phyloP scores from a whole-genome alignment of 2,797 vertebrate species.

The Hydrolagus colliei region DNA sequence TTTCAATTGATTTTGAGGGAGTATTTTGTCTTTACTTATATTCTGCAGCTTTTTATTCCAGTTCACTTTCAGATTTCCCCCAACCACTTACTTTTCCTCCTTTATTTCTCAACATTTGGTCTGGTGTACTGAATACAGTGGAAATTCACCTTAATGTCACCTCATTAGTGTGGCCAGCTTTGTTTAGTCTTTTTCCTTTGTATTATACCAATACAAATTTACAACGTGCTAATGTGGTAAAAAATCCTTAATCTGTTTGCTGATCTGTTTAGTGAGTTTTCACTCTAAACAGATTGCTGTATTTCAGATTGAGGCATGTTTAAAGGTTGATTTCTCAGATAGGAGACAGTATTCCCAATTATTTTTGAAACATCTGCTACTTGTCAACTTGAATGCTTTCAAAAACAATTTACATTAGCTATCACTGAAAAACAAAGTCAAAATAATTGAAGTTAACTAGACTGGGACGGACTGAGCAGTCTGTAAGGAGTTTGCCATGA shows the following conservation, averaged over 20 bases:
- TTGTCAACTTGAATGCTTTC: neutral
- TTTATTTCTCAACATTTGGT: too few species aligned
- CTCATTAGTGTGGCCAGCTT: too few species aligned
- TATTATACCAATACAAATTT: neutral
- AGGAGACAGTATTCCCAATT: neutral
- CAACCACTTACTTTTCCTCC: too few species aligned
- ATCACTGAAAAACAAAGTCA: neutral
- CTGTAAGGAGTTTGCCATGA: neutral
- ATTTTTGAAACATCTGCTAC: neutral
- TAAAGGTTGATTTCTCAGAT: neutral
- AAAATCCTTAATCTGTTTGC: neutral
- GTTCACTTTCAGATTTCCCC: too few species aligned
- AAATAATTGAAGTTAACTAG: neutral
- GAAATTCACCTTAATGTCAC: too few species aligned
- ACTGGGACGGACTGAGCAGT: too few species aligned
- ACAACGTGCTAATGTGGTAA: neutral
- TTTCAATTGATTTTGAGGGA: too few species aligned
- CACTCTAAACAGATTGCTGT: neutral
- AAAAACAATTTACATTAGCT: neutral
- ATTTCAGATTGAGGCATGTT: neutral
- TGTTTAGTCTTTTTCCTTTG: too few species aligned
- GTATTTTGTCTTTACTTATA: too few species aligned
- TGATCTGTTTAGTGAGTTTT: neutral
- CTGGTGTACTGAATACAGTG: too few species aligned
- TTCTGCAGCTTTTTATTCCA: too few species aligned